Evolutionary conservation across 92 coral and sea anemone species (phyloP), one percentile per base, ranked within the genome.

Genomic region (Pocillopora grandis): DNA sequence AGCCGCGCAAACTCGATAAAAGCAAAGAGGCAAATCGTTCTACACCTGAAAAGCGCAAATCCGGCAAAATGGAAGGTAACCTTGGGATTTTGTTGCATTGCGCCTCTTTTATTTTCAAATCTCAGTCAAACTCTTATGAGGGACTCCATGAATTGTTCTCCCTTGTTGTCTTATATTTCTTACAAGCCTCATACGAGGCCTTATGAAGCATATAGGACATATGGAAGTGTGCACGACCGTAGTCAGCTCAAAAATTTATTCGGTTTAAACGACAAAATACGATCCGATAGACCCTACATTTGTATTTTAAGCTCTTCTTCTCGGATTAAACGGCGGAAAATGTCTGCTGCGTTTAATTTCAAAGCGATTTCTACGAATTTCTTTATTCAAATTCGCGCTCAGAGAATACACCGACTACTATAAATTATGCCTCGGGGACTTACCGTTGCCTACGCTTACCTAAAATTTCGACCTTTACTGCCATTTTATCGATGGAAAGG

Each of bases 1-100:
- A 89, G 79, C 75, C 87, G 71, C 48, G 88, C 92, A 88, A 92
- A 59, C 55, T 90, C 80, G 58, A 70, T 76, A 92, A 92, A 85
- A 90, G 83, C 65, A 71, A 91, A 11, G 83, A 92, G 80, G 84
- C 85, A 90, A 87, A 86, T 88, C 84, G 82, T 82, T 81, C 87
- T 87, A 85, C 83, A 80, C 75, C 89, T 79, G 93, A 94, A 89
- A 82, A 71, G 78, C 78, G 84, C 89, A 87, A 80, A 87, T 84
- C 75, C 84, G 90, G 88, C 79, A 88, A 89, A 72, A 94, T 94
- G 98, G 98, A 94, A 87, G 98, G 98, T 94, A 89, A 89, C 84
- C 89, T 31, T 23, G 62, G 78, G 21, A 75, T 83, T 67, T 69
- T 77, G 76, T 62, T 78, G 92, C 87, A 89, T 87, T 92, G 72